Evolutionary conservation across 2,888 invertebrate genomes (phyloP).

Genomic region (Amphipoea oculea): DNA sequence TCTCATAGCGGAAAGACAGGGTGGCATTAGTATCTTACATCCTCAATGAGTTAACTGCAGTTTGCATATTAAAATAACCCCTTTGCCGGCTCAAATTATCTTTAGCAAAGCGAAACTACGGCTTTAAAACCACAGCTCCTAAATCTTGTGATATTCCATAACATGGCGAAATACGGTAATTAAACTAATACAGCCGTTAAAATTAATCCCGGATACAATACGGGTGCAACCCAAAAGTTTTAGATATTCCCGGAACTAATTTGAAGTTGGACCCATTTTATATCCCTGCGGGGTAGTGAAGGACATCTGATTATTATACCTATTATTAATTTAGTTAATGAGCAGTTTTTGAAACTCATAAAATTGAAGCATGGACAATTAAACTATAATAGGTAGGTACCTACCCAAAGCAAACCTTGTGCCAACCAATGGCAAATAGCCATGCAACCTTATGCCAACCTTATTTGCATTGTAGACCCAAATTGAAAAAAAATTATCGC

Average conservation of each 20-base stretch:
- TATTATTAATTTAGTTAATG: slow-evolving; percentile 57
- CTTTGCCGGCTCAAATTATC: slow-evolving; percentile 9
- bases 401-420: too few species aligned
- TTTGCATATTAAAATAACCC: slow-evolving; percentile 21
- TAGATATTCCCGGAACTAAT: slow-evolving; percentile 78
- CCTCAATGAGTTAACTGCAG: background rate
- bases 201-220: slow-evolving; percentile 74
- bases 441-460: too few species aligned
- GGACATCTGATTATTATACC: slow-evolving; percentile 66
- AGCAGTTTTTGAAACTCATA: slow-evolving; percentile 28
- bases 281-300: slow-evolving; percentile 72
- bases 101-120: background rate
- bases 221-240: slow-evolving; percentile 81
- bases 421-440: too few species aligned
- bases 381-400: background rate
- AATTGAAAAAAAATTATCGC: too few species aligned
- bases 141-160: slow-evolving; percentile 45
- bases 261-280: slow-evolving; percentile 75
- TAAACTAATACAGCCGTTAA: slow-evolving; percentile 69
- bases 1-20: background rate
- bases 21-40: background rate
- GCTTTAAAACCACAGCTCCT: slow-evolving; percentile 18
- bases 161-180: slow-evolving; percentile 45
- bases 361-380: background rate
- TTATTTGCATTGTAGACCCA: too few species aligned